These are phyloP conservation scores for Takifugu ocellatus DNA, from an alignment of 2,797 vertebrate species.

Conservation along the genomic window DNA sequence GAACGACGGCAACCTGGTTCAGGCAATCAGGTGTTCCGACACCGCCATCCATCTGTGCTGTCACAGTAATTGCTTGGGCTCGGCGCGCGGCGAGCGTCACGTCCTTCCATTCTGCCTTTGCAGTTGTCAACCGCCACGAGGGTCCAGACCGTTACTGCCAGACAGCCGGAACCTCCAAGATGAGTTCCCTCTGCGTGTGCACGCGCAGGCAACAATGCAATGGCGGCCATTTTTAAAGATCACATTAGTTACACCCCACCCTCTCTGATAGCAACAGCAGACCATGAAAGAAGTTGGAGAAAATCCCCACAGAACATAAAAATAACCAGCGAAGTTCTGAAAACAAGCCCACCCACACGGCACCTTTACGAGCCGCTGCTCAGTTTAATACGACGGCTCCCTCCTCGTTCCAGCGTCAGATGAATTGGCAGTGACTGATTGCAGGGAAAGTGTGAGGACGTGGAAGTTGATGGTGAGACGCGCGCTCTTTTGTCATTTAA, in stretches of 20 bases:
- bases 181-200: constrained; percentile 1
- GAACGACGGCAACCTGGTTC: constrained; percentile 33
- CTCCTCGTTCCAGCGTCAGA: constrained; percentile 14
- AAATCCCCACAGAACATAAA: too few species aligned
- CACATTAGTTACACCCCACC: too few species aligned
- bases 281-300: too few species aligned
- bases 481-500: constrained; percentile 26
- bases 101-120: constrained; percentile 29
- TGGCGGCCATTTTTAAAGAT: too few species aligned
- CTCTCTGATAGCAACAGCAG: too few species aligned
- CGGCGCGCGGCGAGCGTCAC: constrained; percentile 4
- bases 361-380: constrained; percentile 13
- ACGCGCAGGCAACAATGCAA: too few species aligned
- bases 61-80: constrained; percentile 42
- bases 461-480: constrained; percentile 11
- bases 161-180: constrained; percentile 15
- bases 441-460: constrained; percentile 29
- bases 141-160: constrained; percentile 21
- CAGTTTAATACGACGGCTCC: not conserved
- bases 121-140: constrained; percentile 21
- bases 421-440: constrained; percentile 44
- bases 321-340: too few species aligned
- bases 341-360: too few species aligned
- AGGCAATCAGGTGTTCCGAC: constrained; percentile 42
- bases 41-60: constrained; percentile 33